phyloP scores from a whole-genome alignment of 2,113 vertebrate genomes.

The Arvicanthis niloticus region DNA sequence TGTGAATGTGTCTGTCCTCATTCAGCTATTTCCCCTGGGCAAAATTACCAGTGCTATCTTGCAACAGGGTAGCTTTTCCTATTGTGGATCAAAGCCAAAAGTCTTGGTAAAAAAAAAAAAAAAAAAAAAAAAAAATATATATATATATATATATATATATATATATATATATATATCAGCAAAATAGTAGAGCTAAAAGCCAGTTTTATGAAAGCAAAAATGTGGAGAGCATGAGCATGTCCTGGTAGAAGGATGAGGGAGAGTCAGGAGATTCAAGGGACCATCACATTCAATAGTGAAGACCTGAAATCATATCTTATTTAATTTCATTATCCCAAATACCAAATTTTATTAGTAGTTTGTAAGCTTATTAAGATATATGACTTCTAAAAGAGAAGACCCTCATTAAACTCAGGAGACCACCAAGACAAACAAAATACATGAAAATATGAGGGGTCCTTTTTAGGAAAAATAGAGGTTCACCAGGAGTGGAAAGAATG shows the following conservation, averaged over 20 bases:
- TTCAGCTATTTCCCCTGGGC: neutral
- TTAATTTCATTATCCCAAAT: neutral
- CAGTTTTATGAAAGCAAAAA: no score
- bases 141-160: no score
- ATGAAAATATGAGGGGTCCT: neutral
- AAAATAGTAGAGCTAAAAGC: neutral
- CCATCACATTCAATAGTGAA: neutral
- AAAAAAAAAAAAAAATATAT: no score
- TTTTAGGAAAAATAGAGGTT: neutral
- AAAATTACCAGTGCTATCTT: neutral
- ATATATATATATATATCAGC: no score
- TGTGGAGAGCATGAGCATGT: neutral
- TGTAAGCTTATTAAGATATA: neutral
- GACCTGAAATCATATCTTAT: neutral
- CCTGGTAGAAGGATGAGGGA: neutral
- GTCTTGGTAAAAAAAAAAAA: neutral
- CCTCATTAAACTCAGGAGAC: neutral
- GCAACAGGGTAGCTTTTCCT: neutral
- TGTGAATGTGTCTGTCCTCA: neutral
- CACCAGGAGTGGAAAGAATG: no score
- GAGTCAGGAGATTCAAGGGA: no score
- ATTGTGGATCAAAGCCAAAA: neutral
- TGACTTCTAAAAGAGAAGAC: neutral
- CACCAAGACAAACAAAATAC: neutral
- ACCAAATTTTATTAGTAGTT: neutral